These are phyloP conservation scores for Protophormia terraenovae DNA, from an alignment of 2,888 invertebrate species.

Conservation along the genomic window DNA sequence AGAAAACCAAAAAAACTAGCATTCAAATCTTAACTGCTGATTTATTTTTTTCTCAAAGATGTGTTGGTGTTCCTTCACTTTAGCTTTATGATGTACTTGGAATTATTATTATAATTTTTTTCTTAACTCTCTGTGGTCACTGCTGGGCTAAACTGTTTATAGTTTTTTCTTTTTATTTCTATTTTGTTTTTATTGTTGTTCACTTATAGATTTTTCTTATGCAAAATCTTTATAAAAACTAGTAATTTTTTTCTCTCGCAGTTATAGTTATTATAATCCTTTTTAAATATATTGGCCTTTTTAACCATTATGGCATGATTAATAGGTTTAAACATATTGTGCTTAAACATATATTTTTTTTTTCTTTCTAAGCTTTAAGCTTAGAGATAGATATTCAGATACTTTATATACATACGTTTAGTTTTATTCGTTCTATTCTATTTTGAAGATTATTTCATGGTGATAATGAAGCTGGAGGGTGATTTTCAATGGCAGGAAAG, in stretches of 20 bases:
- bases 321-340: slow-evolving; percentile 53
- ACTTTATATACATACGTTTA: background rate
- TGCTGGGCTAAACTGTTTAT: background rate
- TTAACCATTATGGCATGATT: slow-evolving; percentile 64
- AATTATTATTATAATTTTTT: slow-evolving; percentile 40
- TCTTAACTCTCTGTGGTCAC: slow-evolving; percentile 9
- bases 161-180: background rate
- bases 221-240: slow-evolving; percentile 13
- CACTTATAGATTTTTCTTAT: slow-evolving; percentile 20
- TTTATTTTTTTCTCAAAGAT: background rate
- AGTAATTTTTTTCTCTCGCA: background rate
- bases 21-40: slow-evolving; percentile 52
- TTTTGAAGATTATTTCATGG: slow-evolving; percentile 48
- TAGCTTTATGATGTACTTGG: slow-evolving; percentile 41
- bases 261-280: slow-evolving; percentile 50
- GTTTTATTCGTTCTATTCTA: slow-evolving; percentile 31
- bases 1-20: background rate
- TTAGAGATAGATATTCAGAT: background rate
- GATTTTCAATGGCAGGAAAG: background rate
- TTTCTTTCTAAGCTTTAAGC: slow-evolving; percentile 15
- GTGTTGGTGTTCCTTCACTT: no score
- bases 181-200: background rate
- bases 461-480: slow-evolving; percentile 55
- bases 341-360: no score
- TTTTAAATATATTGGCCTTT: slow-evolving; percentile 49